Conservation (phyloP, 2,113 vertebrate genomes). For the Odontophorus gujanensis region DNA sequence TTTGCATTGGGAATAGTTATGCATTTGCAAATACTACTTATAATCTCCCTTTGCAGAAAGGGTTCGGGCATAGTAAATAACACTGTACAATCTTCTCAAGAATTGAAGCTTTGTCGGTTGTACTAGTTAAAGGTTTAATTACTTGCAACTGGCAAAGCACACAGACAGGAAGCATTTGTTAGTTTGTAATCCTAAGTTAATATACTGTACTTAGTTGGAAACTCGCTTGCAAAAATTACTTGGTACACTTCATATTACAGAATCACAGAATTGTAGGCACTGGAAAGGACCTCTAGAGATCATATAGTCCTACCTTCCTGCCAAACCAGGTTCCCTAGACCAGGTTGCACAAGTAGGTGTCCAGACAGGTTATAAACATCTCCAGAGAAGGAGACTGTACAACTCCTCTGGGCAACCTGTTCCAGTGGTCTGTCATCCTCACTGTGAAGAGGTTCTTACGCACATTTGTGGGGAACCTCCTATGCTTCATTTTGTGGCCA, state of each 20-base stretch:
- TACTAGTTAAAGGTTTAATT: slow-evolving; percentile 66
- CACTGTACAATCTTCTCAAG: slow-evolving; percentile 41
- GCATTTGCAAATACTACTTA: slow-evolving; percentile 25
- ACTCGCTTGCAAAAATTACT: slow-evolving; percentile 60
- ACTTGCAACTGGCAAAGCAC: slow-evolving; percentile 48
- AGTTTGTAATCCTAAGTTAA: slow-evolving; percentile 63
- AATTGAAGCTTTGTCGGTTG: slow-evolving; percentile 43
- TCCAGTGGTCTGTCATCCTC: no score
- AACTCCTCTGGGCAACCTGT: no score
- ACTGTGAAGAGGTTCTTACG: no score
- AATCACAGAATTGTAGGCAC: no score
- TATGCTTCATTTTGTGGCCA: no score
- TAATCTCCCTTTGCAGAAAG: background rate
- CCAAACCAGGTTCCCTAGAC: no score
- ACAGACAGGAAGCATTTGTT: slow-evolving; percentile 56
- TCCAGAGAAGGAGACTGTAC: no score
- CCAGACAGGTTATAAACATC: no score
- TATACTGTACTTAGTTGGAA: slow-evolving; percentile 30
- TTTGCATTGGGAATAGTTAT: slow-evolving; percentile 1
- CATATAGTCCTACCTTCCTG: no score
- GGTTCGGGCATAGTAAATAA: slow-evolving; percentile 46
- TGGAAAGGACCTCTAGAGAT: no score
- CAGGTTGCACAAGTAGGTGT: no score
- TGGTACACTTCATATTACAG: background rate
- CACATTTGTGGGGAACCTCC: no score